Evolutionary conservation across 2,113 vertebrate species (phyloP).

Genomic region (Neopipo cinnamomea): DNA sequence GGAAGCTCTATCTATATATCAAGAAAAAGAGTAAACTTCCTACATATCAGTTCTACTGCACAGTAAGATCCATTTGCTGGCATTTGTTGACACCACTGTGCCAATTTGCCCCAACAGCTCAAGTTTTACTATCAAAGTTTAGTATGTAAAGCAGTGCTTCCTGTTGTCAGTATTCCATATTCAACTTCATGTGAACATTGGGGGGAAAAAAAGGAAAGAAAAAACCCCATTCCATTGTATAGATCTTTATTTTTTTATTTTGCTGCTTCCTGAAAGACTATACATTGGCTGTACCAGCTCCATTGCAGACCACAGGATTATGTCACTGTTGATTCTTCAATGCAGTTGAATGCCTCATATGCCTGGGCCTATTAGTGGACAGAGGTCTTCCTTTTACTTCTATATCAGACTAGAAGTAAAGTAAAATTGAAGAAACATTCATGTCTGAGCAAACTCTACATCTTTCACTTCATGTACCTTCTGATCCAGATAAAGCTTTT

Average conservation of each 20-base stretch:
- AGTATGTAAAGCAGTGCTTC: neutral
- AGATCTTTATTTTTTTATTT: neutral
- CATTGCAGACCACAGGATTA: neutral
- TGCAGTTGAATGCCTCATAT: neutral
- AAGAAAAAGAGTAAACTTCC: neutral
- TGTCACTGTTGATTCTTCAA: neutral
- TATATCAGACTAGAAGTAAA: neutral
- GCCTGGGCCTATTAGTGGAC: neutral
- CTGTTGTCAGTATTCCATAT: neutral
- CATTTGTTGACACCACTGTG: neutral
- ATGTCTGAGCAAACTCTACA: neutral
- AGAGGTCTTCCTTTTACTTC: neutral
- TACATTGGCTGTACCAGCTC: neutral
- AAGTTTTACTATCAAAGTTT: neutral
- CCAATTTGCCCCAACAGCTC: neutral
- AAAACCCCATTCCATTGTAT: neutral
- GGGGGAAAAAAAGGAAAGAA: neutral
- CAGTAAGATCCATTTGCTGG: neutral
- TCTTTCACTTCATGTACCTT: neutral
- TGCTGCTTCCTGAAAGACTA: neutral
- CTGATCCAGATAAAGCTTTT: neutral
- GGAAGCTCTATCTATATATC: neutral
- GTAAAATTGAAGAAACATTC: neutral
- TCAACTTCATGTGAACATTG: neutral
- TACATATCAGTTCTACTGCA: neutral